phyloP scores from a whole-genome alignment of 2,888 invertebrate species.

The Troides helena region DNA sequence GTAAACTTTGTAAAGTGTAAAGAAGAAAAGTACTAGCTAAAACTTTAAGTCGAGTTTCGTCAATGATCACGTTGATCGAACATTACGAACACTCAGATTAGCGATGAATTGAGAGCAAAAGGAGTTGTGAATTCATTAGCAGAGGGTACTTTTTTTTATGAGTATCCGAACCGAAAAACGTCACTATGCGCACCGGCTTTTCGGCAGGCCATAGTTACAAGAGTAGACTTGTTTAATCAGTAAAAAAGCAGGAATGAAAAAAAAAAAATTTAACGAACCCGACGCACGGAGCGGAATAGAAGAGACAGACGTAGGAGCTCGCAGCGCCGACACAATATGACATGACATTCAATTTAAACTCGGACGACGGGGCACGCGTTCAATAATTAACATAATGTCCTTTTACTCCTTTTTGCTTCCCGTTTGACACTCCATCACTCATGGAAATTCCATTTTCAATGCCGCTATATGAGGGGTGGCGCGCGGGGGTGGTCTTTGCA shows the following conservation, averaged over 20 bases:
- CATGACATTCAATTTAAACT: conserved; percentile 79
- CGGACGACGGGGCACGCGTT: conserved; percentile 66
- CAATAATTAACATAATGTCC: conserved; percentile 80
- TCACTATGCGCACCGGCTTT: conserved; percentile 1
- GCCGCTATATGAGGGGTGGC: conserved; percentile 72
- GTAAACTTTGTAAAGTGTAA: too few relatives aligned
- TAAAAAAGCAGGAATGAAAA: conserved; percentile 30
- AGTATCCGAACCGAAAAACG: neutral
- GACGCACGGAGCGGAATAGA: conserved; percentile 32
- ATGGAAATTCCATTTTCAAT: conserved; percentile 81
- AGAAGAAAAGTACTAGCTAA: too few relatives aligned
- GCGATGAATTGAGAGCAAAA: neutral
- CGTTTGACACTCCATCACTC: conserved; percentile 81
- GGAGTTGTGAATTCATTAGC: conserved; percentile 2
- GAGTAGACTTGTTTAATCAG: conserved; percentile 28
- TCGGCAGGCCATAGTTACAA: conserved; percentile 17
- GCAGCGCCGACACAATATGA: conserved; percentile 49
- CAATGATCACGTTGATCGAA: neutral
- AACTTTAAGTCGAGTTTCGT: neutral
- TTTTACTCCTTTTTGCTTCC: conserved; percentile 79
- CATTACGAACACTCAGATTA: neutral
- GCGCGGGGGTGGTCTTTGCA: conserved; percentile 74
- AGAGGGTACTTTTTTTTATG: conserved; percentile 2
- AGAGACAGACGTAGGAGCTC: conserved; percentile 40
- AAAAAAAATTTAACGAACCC: conserved; percentile 21